phyloP scores from a whole-genome alignment of 2,888 invertebrate genomes.

The Epirrhoe tristata region DNA sequence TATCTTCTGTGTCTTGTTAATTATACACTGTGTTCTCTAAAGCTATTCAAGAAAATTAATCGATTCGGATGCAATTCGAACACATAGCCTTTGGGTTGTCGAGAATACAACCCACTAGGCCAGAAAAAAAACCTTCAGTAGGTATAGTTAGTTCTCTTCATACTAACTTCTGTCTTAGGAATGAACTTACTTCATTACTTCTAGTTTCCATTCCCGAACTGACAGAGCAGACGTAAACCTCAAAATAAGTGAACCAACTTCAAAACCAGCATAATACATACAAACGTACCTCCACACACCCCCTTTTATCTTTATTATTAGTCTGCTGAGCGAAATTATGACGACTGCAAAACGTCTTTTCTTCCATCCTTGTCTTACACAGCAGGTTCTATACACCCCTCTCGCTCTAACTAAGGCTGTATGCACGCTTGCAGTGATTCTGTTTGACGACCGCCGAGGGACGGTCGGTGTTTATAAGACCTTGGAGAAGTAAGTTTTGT shows the following conservation, averaged over 20 bases:
- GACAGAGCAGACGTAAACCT: slow-evolving; percentile 42
- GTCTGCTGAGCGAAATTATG: slow-evolving; percentile 86
- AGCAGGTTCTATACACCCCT: slow-evolving; percentile 36
- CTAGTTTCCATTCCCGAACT: slow-evolving; percentile 42
- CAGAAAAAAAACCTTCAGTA: too few relatives aligned
- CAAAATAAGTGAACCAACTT: slow-evolving; percentile 45
- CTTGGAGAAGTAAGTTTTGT: slow-evolving; percentile 68
- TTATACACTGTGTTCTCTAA: background rate
- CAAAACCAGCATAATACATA: slow-evolving; percentile 41
- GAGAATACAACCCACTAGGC: too few relatives aligned
- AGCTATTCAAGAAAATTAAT: too few relatives aligned
- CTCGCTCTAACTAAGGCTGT: slow-evolving; percentile 54
- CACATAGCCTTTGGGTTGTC: too few relatives aligned
- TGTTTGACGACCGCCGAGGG: slow-evolving; percentile 67
- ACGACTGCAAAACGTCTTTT: slow-evolving; percentile 83
- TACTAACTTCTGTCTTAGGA: too few relatives aligned
- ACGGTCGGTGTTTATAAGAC: slow-evolving; percentile 69
- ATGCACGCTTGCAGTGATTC: slow-evolving; percentile 75
- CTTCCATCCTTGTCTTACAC: slow-evolving; percentile 55
- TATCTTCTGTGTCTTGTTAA: slow-evolving; percentile 14
- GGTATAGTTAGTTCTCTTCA: too few relatives aligned
- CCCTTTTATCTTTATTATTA: slow-evolving; percentile 84
- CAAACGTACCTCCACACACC: slow-evolving; percentile 51
- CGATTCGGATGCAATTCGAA: too few relatives aligned
- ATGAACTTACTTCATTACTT: slow-evolving; percentile 22